Base-by-base conservation (phyloP, 2,888 invertebrate species). In the Creontiades dilutus region DNA sequence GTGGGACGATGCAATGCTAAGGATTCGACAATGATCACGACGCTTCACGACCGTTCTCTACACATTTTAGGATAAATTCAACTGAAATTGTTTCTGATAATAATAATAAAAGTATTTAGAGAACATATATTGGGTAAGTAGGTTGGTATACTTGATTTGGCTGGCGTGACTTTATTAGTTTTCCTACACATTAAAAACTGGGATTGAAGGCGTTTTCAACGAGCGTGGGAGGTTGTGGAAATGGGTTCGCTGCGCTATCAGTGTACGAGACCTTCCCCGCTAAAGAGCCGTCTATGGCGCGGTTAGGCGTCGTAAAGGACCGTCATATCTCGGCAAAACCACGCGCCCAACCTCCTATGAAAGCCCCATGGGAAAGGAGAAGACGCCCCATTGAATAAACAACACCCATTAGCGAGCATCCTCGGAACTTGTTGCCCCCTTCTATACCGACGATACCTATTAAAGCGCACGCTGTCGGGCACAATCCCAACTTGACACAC, bases 381-480 rank as follows among this genome's bases (percentile, higher is more conserved):
- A 52, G 47, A 14, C 52, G 5, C 57, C 85, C 85, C 61, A 85
- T 85, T 85, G 85, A 85, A 85, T 85, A 85, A 85, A 85, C 85
- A 85, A 85, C 23, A 57, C 46, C 85, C 84, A 84, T 84, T 84
- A 84, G 84, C 48, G 84, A 84, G 84, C 52, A 23, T 57, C 84
- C 16, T 55, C 48, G 19, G 52, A 84, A 84, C 84, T 55, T 84
- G 84, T 84, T 55, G 52, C 55, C 55, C 84, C 84, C 84, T 52
- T 28, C 85, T 47, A 11, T 52, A 11, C 16, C 52, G 11, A 1
- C 68, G 23, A 68, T 68, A 68, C 27, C 23, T 27, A 37, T 7
- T 37, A 4, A 12, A n/a, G 23, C 68, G 68, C 19, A 11, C 23
- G 11, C 68, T 68, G 68, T 68, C 23, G 68, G 19, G 9, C 19